Base-by-base conservation (phyloP, 1,140 invertebrate species). In the Trinorchestia longiramus region DNA sequence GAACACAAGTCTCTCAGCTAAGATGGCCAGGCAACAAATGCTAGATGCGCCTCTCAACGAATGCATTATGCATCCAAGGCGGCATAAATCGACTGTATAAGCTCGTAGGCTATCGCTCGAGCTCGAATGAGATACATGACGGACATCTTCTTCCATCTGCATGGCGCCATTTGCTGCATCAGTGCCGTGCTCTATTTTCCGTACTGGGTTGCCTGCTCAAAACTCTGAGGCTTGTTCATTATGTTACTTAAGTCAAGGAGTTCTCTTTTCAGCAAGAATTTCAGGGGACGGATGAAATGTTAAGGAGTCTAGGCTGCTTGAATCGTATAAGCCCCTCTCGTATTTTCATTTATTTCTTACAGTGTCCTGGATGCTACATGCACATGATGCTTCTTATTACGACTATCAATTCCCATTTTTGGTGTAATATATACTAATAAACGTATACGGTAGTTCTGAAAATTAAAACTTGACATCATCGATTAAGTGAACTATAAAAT, bases 81-180 rank as follows among this genome's bases (percentile, higher is more conserved):
- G 41, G 88, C 88, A 91, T 91, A 91, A 91, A 91, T 91, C 88
- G 88, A 91, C 88, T 43, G 41, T 43, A 77, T 77, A 44, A 44
- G 41, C 88, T 91, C 88, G 88, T 91, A 91, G 6, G 88, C 88
- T 91, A 91, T 91, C 88, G 88, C 88, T 91, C 88, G 43, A 91
- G 88, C 88, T 91, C 88, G 88, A 91, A 91, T 28, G 41, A 91
- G 88, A 91, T 91, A 91, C 88, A 91, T 43, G 88, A 44, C 88
- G 15, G 88, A 43, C 41, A 77, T 77, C 62, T 77, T 77, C 62
- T 77, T 77, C 62, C 62, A 77, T 77, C 62, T 77, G 62, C 62
- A 36, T 36, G 62, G 28, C 8, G 15, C 62, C 28, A 77, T 77
- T 77, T 36, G 28, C 62, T 77, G 62, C 62, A 77, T 11, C 62